Evolutionary conservation across 2,797 vertebrate species (phyloP).

Genomic region (Microctenopoma steveboyesi): DNA sequence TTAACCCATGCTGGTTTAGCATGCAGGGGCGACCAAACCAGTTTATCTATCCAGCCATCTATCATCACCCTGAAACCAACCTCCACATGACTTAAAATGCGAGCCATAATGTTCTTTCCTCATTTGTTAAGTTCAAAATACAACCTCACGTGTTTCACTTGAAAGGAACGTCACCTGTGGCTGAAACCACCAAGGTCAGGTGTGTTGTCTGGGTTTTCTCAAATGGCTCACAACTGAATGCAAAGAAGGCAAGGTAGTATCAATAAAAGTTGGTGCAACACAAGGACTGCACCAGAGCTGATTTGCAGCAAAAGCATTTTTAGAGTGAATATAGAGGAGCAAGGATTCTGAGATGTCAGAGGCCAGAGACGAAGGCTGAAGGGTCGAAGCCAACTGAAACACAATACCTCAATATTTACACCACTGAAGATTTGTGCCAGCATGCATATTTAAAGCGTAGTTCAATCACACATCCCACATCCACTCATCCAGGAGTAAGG

Average conservation of each 20-base stretch:
- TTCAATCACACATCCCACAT: conserved; percentile 41
- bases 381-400: conserved; percentile 31
- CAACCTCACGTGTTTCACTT: background rate
- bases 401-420: conserved; percentile 47
- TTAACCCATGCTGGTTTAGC: background rate
- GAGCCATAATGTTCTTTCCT: background rate
- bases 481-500: conserved; percentile 2
- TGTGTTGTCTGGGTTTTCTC: background rate
- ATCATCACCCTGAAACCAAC: conserved; percentile 23
- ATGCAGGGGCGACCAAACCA: background rate
- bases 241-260: background rate
- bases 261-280: background rate
- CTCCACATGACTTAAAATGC: background rate
- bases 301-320: background rate
- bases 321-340: conserved; percentile 4
- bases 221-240: background rate
- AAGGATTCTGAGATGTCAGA: conserved; percentile 10
- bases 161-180: conserved; percentile 7
- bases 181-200: conserved; percentile 11
- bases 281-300: background rate
- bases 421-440: conserved; percentile 5
- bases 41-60: background rate
- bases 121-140: conserved; percentile 10
- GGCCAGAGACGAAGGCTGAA: conserved; percentile 15
- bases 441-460: background rate